Conservation (phyloP, 1,140 invertebrate genomes). For the Odontomachus brunneus region DNA sequence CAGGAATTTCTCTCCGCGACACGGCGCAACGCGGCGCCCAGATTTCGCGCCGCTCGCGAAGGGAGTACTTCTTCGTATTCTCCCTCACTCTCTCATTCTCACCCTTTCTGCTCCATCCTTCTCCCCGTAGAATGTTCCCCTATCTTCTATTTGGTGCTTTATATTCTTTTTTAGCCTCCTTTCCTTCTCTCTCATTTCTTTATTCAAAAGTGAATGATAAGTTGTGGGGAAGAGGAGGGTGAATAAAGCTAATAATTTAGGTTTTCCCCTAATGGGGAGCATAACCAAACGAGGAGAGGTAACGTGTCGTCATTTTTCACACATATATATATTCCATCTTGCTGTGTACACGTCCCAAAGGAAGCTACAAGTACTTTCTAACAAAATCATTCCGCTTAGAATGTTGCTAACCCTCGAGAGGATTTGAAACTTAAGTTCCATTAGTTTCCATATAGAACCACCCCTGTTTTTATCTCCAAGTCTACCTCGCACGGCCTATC, state of each 20-base stretch:
- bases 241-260: constrained; percentile 2
- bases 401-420: neutral
- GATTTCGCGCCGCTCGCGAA: constrained; percentile 56
- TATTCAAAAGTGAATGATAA: neutral
- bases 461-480: constrained; percentile 13
- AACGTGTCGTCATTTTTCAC: neutral
- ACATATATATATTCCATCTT: neutral
- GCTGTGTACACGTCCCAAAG: neutral
- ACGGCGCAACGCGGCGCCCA: constrained; percentile 9
- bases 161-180: neutral
- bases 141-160: too few relatives aligned
- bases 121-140: neutral
- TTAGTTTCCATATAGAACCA: constrained; percentile 41
- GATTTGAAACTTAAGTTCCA: neutral
- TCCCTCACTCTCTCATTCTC: neutral
- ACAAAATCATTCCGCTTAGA: neutral
- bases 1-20: constrained; percentile 72
- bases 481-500: constrained; percentile 27
- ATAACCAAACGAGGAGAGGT: too few relatives aligned
- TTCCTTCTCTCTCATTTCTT: neutral
- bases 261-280: too few relatives aligned
- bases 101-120: neutral
- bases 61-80: neutral
- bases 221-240: neutral
- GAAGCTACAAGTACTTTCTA: constrained; percentile 11